Evolutionary conservation across 2,888 invertebrate species (phyloP), one percentile per base, ranked within the genome.

Genomic region (Andrena trimmerana): DNA sequence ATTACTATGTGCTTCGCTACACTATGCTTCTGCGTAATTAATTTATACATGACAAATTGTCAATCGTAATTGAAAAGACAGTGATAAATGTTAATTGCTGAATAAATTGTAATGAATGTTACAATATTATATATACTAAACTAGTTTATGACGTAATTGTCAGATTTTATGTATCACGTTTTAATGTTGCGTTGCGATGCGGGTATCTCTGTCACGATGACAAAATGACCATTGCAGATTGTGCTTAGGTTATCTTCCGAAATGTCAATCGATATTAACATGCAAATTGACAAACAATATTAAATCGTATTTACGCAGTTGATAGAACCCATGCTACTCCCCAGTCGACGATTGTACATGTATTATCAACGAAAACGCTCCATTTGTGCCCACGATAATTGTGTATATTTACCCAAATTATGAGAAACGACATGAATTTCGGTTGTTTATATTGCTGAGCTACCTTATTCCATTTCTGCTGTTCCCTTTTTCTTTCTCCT

Each of bases 301-400:
- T 50, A 68, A 75, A 68, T 60, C 24, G n/a, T 50, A 68, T 60
- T 75, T 33, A 33, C 27, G 16, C 33, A 50, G 31, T 75, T 27
- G 48, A 60, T 27, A 4, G 60, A 13, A 60, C 20, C 24, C 48
- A 24, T n/a, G 60, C 20, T 31, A 50, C n/a, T 57, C 13, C 20
- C 13, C 60, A 60, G 69, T 60, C 50, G 60, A 69, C 10, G 31
- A 13, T 75, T 13, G 24, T 31, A 31, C 57, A 3, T 3, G 31
- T 68, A 59, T 67, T 67, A 67, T 24, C 48, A 74, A 59, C 10
- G n/a, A 50, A 60, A 60, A 59, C 57, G 69, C 42, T 67, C 20
- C 10, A 50, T 42, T 16, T 27, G 6, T 20, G 42, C 24, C 33
- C 50, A 42, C 16, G 42, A 42, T 42, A 16, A 42, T 42, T 42